These are phyloP conservation scores for Corythornis vintsioides DNA, from an alignment of 2,113 vertebrate genomes.

Conservation along the genomic window DNA sequence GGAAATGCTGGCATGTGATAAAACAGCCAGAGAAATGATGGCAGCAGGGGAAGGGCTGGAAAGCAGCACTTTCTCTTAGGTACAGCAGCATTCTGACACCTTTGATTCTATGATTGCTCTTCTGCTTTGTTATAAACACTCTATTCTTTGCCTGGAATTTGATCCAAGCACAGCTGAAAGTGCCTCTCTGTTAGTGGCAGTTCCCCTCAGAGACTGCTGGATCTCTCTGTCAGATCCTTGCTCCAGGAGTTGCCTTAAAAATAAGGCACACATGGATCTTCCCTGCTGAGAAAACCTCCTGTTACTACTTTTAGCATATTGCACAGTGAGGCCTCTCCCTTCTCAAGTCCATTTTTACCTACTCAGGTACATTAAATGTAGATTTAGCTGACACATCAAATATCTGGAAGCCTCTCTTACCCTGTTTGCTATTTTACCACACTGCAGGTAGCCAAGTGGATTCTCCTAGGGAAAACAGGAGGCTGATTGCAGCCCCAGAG, in stretches of 20 bases:
- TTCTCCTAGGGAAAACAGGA: conserved; percentile 8
- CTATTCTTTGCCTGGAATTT: not conserved
- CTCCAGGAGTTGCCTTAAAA: not conserved
- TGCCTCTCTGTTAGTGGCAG: not conserved
- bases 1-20: not conserved
- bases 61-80: not conserved
- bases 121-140: not conserved
- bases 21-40: not conserved
- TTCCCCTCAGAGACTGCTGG: not conserved
- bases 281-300: conserved; percentile 36
- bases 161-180: not conserved
- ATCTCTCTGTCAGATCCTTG: not conserved
- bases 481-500: not conserved
- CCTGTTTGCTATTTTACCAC: conserved; percentile 22
- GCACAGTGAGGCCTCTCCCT: not conserved
- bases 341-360: not conserved
- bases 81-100: not conserved
- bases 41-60: not conserved
- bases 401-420: not conserved
- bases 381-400: conserved; percentile 14
- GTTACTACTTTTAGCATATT: not conserved
- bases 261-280: not conserved
- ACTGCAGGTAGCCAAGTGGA: not conserved
- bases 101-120: not conserved
- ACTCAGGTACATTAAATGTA: conserved; percentile 21